Conservation (phyloP, 2,797 vertebrate genomes). For the Macrochelys suwanniensis region DNA sequence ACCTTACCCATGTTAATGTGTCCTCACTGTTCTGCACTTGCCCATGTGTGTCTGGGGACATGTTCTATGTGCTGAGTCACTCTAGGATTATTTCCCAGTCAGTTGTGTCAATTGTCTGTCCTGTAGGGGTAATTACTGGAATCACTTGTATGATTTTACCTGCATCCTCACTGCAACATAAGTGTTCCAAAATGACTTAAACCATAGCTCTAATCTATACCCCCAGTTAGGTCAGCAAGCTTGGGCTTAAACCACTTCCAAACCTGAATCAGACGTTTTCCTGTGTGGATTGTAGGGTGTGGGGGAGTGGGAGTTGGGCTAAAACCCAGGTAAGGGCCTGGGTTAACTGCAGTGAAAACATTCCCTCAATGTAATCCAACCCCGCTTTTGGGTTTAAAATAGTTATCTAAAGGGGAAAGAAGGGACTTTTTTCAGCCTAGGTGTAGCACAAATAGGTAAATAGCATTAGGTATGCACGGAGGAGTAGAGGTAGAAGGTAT, state of each 20-base stretch:
- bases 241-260: background rate
- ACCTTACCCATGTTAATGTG: background rate
- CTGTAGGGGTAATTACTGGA: background rate
- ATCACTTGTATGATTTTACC: background rate
- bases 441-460: background rate
- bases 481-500: slow-evolving; percentile 1
- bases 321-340: background rate
- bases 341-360: background rate
- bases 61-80: background rate
- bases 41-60: background rate
- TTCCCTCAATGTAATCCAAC: background rate
- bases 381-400: background rate
- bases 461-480: background rate
- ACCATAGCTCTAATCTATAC: background rate
- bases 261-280: background rate
- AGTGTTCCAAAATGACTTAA: background rate
- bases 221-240: background rate
- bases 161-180: background rate
- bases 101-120: background rate
- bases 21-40: background rate
- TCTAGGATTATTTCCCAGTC: background rate
- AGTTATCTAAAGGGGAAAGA: background rate
- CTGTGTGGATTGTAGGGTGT: background rate
- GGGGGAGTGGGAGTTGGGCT: background rate
- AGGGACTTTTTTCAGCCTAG: background rate